A percentile compares a stretch with the other conserved stretches of the same genome.
These are phyloP conservation scores for Stegodyphus dumicola DNA, from an alignment of 1,140 invertebrate species.

Conservation along the genomic window DNA sequence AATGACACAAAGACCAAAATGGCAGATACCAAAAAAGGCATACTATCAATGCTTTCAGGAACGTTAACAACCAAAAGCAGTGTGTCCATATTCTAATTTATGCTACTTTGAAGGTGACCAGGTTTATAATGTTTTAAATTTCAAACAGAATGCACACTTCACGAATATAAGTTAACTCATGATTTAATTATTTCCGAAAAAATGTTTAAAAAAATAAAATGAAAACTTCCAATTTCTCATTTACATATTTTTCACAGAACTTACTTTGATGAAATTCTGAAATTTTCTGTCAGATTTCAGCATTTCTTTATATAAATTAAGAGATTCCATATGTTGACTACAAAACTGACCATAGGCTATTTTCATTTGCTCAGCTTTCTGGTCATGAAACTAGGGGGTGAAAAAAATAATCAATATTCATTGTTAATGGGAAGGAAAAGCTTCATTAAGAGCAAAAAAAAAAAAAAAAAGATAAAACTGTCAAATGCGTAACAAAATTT, in stretches of 20 bases:
- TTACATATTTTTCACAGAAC: no score
- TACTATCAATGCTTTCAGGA: no score
- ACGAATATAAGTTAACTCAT: no score
- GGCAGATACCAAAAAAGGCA: no score
- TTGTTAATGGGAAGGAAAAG: not conserved
- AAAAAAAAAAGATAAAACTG: not conserved
- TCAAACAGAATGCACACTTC: not conserved
- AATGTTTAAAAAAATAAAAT: no score
- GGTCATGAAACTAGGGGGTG: constrained; percentile 67
- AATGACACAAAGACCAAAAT: no score
- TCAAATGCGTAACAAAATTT: not conserved
- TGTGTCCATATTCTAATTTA: no score
- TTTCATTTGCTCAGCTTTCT: constrained; percentile 68
- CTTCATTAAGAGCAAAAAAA: not conserved
- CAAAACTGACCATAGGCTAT: constrained; percentile 88
- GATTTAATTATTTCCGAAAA: no score
- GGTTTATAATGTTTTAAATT: not conserved
- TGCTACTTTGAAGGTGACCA: no score
- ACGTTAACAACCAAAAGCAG: no score
- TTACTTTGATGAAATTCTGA: constrained; percentile 80
- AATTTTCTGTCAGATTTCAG: constrained; percentile 78
- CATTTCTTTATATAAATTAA: constrained; percentile 72
- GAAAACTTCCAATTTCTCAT: not conserved
- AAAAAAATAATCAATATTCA: not conserved
- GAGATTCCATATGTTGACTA: constrained; percentile 78